Base-by-base conservation (phyloP, 2,113 vertebrate genomes). In the Panurus biarmicus region DNA sequence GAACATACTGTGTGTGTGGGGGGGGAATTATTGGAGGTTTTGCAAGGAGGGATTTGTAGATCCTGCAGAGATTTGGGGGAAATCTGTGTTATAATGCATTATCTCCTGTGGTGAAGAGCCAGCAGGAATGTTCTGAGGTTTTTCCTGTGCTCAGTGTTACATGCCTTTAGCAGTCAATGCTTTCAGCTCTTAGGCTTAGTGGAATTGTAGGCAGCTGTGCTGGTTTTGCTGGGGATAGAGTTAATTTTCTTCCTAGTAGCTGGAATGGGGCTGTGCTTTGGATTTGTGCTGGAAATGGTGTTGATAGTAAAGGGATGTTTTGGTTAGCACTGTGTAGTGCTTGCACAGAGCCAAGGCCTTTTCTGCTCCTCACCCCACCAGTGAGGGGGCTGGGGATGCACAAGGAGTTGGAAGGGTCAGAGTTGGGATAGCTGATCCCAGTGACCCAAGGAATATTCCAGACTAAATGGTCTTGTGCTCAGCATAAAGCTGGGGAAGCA, bases 81-180 rank as follows among this genome's bases (percentile, higher is more conserved):
- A 93, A 95, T 96, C 87, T 94, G 58, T 92, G 94, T 95, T 94
- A 91, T 9, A 90, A 75, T 33, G 62, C 36, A 24, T 85, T 86
- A 91, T 92, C 54, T 95, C 86, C 89, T 81, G 61, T 11, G 11
- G 81, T 60, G 84, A 96, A 62, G 87, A 96, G 71, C 58, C 94
- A 90, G 87, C 67, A 87, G 95, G 94, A 74, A 56, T 7, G n/a
- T 60, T 95, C 74, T 71, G 82, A 31, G 64, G 72, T 73, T 95
- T 93, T 95, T 47, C 20, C 10, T 58, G 21, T 23, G 88, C 69
- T 91, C 38, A 28, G 53, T 69, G 89, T 90, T 90, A 76, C 67
- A 9, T 90, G 78, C 45, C 71, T 96, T 86, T 80, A 92, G 87
- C 65, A 76, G 92, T 31, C 16, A 11, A 17, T 54, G 47, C 75